Evolutionary conservation across 2,113 vertebrate genomes (phyloP), one percentile per base, ranked within the genome.

Genomic region (Nibea albiflora): DNA sequence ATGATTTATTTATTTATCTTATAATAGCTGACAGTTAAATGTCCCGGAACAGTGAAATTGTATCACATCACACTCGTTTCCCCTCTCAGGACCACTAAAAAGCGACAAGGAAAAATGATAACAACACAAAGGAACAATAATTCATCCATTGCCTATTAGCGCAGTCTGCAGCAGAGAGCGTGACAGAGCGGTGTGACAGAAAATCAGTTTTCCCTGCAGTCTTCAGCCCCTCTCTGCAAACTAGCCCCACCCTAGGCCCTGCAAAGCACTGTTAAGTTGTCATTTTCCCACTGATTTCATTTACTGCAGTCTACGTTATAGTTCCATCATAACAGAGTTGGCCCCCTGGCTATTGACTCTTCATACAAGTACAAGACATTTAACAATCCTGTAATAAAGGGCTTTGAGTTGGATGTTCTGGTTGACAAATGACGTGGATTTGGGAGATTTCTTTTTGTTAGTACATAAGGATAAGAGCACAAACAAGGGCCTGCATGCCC

Each of bases 181-280:
- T 0, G 26, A 78, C 49, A 42, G 53, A 72, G 42, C 28, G 6
- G 9, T 57, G 66, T 76, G 86, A 85, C 69, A 83, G 85, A 85
- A 88, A 91, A 86, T 88, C 71, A 24, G 31, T 89, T 83, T 61
- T 68, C 67, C 70, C 75, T 68, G 67, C 75, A 80, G 85, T 69
- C 44, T 73, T 22, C 20, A 57, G 28, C 71, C 58, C 69, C 69
- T 72, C 54, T 24, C 64, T 71, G 76, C 63, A 87, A 73, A 86
- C 58, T 31, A 53, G 85, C 81, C 79, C 80, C 83, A 83, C 82
- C 75, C 84, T 60, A 50, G 24, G 64, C 47, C 54, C 60, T n/a
- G 42, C 47, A 73, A 62, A 70, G 35, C 44, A 35, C 57, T 53
- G 65, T 46, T 84, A 14, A 80, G 10, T 63, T 62, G 22, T 44